These are phyloP conservation scores for Tiliqua scincoides DNA, from an alignment of 2,113 vertebrate species.

Conservation along the genomic window DNA sequence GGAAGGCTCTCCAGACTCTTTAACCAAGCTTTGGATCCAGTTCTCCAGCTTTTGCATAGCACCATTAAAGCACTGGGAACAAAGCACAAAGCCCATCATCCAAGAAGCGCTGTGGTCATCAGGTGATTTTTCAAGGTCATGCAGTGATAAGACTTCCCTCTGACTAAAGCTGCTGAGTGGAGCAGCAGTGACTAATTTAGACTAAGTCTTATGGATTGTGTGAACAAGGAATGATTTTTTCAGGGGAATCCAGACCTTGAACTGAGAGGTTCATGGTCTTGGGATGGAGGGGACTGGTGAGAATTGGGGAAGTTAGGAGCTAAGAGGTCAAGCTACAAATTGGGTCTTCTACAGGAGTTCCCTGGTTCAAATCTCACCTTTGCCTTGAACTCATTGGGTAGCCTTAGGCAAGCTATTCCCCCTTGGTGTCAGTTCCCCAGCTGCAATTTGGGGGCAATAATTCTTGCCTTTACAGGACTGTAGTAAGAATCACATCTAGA, in stretches of 20 bases:
- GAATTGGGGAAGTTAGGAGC: no score
- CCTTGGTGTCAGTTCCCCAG: no score
- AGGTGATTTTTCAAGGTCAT: not conserved
- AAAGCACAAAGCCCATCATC: not conserved
- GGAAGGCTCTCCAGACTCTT: slow-evolving; percentile 19
- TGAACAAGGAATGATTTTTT: not conserved
- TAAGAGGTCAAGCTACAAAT: no score
- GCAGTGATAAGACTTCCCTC: not conserved
- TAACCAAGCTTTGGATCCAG: not conserved
- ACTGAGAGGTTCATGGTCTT: not conserved
- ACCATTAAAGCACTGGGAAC: slow-evolving; percentile 39
- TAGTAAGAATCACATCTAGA: no score
- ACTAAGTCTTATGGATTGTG: not conserved
- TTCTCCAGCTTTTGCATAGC: not conserved
- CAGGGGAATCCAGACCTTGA: not conserved
- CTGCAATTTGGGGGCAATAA: no score
- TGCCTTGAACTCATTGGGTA: no score
- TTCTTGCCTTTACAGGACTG: no score
- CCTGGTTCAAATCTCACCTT: no score
- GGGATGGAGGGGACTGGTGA: not conserved
- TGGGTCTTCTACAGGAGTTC: no score
- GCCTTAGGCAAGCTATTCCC: no score
- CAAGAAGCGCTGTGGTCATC: not conserved
- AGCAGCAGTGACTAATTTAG: not conserved
- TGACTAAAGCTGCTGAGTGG: not conserved